These are phyloP conservation scores for Cherax quadricarinatus DNA, from an alignment of 1,140 invertebrate genomes.

Conservation along the genomic window DNA sequence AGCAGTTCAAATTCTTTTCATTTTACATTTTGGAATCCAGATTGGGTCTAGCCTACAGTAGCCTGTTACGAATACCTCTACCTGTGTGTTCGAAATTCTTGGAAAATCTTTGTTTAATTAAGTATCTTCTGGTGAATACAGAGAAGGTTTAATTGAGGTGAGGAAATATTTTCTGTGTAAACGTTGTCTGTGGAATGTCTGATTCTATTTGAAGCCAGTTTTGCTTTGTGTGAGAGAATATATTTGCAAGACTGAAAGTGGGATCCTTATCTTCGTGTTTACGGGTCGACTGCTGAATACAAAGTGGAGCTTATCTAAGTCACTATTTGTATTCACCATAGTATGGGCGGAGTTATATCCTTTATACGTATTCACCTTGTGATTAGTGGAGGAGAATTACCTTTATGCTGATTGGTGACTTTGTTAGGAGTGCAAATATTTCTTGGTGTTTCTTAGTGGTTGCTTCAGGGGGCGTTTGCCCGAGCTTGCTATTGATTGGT, in stretches of 20 bases:
- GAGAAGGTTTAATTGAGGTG: neutral
- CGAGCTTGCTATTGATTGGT: too few species aligned
- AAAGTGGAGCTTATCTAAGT: conserved; percentile 28
- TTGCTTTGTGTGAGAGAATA: conserved; percentile 16
- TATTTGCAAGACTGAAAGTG: conserved; percentile 19
- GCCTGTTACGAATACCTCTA: too few species aligned
- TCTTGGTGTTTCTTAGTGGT: too few species aligned
- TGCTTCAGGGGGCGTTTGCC: too few species aligned
- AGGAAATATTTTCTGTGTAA: neutral
- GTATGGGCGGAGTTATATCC: conserved; percentile 28
- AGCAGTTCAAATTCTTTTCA: too few species aligned
- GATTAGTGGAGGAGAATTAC: neutral
- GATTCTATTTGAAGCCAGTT: conserved; percentile 6
- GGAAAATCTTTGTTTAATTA: too few species aligned
- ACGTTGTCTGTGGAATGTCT: neutral
- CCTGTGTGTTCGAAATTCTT: too few species aligned
- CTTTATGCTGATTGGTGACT: too few species aligned
- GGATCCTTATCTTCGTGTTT: conserved; percentile 44
- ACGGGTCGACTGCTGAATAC: conserved; percentile 18
- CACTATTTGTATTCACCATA: conserved; percentile 19
- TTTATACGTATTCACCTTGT: conserved; percentile 24
- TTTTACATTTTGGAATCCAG: too few species aligned
- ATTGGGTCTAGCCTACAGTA: too few species aligned
- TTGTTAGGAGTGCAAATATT: too few species aligned
- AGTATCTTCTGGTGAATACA: neutral